These are phyloP conservation scores for Gorsachius goisagi DNA, from an alignment of 2,113 vertebrate genomes.

Conservation along the genomic window DNA sequence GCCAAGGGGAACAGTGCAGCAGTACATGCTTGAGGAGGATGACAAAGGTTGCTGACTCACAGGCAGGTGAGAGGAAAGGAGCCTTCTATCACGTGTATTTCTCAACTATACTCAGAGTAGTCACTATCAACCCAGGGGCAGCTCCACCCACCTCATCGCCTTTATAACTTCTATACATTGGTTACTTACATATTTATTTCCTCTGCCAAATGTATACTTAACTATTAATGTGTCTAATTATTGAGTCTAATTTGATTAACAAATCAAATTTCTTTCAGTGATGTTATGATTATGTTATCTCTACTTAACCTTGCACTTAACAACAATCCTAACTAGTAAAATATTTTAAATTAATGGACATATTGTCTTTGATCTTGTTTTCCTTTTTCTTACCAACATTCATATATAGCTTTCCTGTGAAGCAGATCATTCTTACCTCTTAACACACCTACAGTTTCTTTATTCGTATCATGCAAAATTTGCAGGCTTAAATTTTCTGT, in stretches of 20 bases:
- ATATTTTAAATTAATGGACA: accelerated
- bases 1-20: background rate
- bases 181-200: background rate
- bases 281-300: background rate
- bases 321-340: background rate
- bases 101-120: background rate
- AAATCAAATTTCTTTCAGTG: background rate
- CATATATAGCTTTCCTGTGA: background rate
- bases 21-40: no score
- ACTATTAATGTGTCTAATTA: background rate
- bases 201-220: background rate
- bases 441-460: background rate
- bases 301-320: background rate
- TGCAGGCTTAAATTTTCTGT: background rate
- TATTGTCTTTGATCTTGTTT: background rate
- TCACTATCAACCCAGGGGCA: background rate
- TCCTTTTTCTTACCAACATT: background rate
- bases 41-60: background rate
- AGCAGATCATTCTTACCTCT: background rate
- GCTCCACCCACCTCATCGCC: background rate
- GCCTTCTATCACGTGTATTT: accelerated
- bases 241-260: background rate
- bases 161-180: background rate
- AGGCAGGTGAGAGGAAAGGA: background rate
- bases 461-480: background rate